These are phyloP conservation scores for Trachelus tabidus DNA, from an alignment of 2,888 invertebrate genomes.

Conservation along the genomic window DNA sequence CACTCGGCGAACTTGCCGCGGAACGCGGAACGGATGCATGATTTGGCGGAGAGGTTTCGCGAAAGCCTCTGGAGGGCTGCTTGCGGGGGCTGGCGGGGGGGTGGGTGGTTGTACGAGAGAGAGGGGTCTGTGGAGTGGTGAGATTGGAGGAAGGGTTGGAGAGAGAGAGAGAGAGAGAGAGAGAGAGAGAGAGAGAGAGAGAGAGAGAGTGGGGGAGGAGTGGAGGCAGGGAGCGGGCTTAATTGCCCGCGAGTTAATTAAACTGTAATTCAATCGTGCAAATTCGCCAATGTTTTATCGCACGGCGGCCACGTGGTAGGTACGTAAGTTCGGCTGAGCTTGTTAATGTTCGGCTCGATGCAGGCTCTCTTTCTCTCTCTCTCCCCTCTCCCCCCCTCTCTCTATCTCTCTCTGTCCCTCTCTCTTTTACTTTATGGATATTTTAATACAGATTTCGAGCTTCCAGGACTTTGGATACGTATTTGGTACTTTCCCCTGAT, in stretches of 20 bases:
- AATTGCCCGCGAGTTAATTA: conserved; percentile 64
- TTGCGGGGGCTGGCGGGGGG: background rate
- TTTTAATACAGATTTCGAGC: background rate
- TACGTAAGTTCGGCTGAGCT: background rate
- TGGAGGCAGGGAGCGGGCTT: conserved; percentile 41
- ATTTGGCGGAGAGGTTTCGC: conserved; percentile 43
- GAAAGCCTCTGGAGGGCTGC: conserved; percentile 23
- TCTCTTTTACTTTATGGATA: background rate
- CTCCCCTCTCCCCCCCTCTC: too few relatives aligned
- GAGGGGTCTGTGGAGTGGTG: background rate
- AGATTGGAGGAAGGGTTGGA: conserved; percentile 6
- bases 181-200: conserved; percentile 4
- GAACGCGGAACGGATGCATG: conserved; percentile 35
- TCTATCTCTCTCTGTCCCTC: too few relatives aligned
- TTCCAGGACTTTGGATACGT: background rate
- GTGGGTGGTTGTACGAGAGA: conserved; percentile 5
- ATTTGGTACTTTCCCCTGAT: background rate
- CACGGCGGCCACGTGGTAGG: conserved; percentile 3
- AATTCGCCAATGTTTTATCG: conserved; percentile 63
- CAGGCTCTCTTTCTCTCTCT: background rate
- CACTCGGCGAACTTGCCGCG: conserved; percentile 47
- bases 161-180: conserved; percentile 14
- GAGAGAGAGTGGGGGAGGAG: conserved; percentile 15
- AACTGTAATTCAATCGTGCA: conserved; percentile 65
- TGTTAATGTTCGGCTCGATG: background rate